Evolutionary conservation across 2,888 invertebrate genomes (phyloP).

Genomic region (Drosophila multiciliata): DNA sequence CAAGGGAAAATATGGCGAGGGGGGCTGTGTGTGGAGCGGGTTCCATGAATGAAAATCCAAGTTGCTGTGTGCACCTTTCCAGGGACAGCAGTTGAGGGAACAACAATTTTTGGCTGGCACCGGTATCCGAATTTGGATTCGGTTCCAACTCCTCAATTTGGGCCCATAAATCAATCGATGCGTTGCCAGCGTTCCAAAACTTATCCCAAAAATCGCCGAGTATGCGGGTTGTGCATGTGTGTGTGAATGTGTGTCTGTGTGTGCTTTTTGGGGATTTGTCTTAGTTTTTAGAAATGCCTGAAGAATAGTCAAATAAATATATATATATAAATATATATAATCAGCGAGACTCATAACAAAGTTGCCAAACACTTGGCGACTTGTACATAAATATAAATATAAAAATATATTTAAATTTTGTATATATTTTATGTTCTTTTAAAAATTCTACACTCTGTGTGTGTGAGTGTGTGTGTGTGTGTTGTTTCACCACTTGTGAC

Average conservation of each 20-base stretch:
- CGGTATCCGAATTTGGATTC: conserved; percentile 47
- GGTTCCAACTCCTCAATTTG: conserved; percentile 70
- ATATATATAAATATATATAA: conserved; percentile 19
- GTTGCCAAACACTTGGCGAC: conserved; percentile 71
- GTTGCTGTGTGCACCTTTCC: conserved; percentile 45
- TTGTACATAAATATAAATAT: conserved; percentile 18
- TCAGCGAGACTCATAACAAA: conserved; percentile 44
- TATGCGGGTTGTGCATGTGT: background rate
- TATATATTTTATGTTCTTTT: conserved; percentile 11
- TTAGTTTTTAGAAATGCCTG: conserved; percentile 29
- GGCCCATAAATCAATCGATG: conserved; percentile 83
- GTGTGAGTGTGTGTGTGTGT: background rate
- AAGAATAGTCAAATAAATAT: conserved; percentile 21
- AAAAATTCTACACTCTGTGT: conserved; percentile 19
- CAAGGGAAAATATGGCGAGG: conserved; percentile 1
- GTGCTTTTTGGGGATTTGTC: conserved; percentile 25
- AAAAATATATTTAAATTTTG: conserved; percentile 6
- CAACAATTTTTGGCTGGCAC: conserved; percentile 42
- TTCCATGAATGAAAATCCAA: conserved; percentile 49
- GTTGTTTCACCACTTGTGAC: conserved; percentile 39
- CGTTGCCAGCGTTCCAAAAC: conserved; percentile 59
- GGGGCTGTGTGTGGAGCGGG: conserved; percentile 13
- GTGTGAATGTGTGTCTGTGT: conserved; percentile 1
- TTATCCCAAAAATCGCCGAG: conserved; percentile 39
- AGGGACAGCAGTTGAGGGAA: conserved; percentile 20